phyloP scores from a whole-genome alignment of 2,888 invertebrate species.

The Agrotis exclamationis region DNA sequence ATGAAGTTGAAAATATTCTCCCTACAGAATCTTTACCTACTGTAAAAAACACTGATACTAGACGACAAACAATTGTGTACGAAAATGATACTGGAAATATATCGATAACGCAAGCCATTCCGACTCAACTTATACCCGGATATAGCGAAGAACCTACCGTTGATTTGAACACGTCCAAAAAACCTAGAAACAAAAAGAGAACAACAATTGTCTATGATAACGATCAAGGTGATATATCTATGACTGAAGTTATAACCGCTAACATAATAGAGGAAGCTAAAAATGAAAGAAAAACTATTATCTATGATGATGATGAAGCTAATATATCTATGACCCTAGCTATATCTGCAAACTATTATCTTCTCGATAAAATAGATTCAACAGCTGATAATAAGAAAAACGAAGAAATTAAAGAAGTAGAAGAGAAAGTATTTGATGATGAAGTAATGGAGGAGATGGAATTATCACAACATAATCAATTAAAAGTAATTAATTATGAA shows the following conservation, averaged over 20 bases:
- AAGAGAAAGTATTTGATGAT: constrained; percentile 10
- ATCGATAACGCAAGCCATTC: constrained; percentile 63
- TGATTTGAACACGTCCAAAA: neutral
- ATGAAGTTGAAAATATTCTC: neutral
- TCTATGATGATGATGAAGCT: constrained; percentile 51
- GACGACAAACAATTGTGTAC: constrained; percentile 57
- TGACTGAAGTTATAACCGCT: constrained; percentile 64
- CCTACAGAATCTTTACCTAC: constrained; percentile 6
- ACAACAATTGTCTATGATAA: constrained; percentile 46
- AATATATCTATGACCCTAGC: constrained; percentile 53
- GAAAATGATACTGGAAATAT: constrained; percentile 61
- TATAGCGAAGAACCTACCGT: constrained; percentile 16
- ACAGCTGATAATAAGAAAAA: neutral
- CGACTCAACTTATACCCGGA: constrained; percentile 21
- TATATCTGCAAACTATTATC: constrained; percentile 46
- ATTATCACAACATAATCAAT: no score
- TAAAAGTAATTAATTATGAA: no score
- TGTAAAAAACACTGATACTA: constrained; percentile 31
- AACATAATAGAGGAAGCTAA: constrained; percentile 46
- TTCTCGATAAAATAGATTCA: constrained; percentile 48
- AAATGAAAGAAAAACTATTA: constrained; percentile 34
- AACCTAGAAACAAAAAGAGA: constrained; percentile 7
- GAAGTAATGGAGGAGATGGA: constrained; percentile 9
- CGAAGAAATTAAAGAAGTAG: constrained; percentile 3
- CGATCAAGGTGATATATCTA: constrained; percentile 45